Percentiles rank a stretch among this genome's conserved stretches.
Evolutionary conservation across 2,797 vertebrate genomes (phyloP).

Genomic region (Pangasius mekongensis): DNA sequence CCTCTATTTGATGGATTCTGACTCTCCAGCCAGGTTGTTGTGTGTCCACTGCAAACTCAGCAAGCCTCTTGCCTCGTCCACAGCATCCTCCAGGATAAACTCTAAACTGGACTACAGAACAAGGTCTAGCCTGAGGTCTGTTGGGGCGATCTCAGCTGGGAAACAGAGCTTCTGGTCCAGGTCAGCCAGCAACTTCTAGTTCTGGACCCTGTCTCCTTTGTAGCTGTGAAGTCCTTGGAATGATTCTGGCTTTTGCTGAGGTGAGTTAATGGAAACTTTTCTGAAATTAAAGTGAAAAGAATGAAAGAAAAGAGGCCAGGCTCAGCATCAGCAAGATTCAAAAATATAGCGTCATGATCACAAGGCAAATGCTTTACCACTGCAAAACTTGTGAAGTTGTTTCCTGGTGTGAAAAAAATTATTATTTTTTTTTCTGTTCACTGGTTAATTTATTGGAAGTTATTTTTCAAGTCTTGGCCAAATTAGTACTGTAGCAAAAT

Average conservation of each 20-base stretch:
- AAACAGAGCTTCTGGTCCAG: neutral
- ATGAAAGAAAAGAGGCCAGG: neutral
- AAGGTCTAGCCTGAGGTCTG: neutral
- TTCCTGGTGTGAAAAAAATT: constrained; percentile 2
- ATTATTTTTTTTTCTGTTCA: neutral
- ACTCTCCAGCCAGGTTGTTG: neutral
- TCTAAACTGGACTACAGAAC: neutral
- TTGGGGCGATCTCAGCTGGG: neutral
- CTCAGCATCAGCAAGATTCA: neutral
- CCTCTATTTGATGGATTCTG: neutral
- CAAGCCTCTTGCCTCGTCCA: neutral
- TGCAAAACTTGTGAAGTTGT: neutral
- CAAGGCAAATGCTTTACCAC: neutral
- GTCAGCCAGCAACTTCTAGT: neutral
- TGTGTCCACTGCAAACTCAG: neutral
- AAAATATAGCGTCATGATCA: neutral
- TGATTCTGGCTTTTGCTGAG: no score
- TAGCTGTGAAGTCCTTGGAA: neutral
- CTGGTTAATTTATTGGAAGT: neutral
- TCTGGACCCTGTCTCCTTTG: neutral
- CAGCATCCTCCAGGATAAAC: neutral
- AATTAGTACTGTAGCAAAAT: neutral
- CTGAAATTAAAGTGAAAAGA: neutral
- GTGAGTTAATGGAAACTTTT: neutral
- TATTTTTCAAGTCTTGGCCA: neutral